Base-by-base conservation (phyloP, 1,140 invertebrate genomes). In the Bombus haemorrhoidalis region DNA sequence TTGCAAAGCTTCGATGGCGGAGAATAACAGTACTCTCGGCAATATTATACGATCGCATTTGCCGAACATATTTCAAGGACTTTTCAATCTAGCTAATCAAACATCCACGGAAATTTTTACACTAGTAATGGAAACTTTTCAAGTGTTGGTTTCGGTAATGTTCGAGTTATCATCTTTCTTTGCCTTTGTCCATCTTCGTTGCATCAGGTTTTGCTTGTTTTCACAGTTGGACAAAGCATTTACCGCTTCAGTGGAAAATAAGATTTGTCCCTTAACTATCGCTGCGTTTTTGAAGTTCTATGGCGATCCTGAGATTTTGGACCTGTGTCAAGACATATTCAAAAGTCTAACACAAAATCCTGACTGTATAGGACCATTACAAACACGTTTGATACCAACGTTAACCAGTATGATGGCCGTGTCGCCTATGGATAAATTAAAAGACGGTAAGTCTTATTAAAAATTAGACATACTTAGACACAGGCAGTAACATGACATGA, bases 251-350 rank as follows among this genome's bases (percentile, higher is more conserved):
- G 94, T 96, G 34, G 97, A 97, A 91, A 94, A 92, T 32, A 97
- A 97, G 94, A 95, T 98, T 10, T 96, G 96, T 71, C 97, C 97
- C 3, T 91, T 98, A 59, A 96, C 96, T 12, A 97, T 98, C 85
- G 97, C 97, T 32, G 96, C 97, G 2, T 97, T 98, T 91, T 94
- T 98, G 0, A 97, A 97, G 92, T 97, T 95, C 87, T 94, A 96
- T 86, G 94, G 95, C 94, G 97, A 98, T 94, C 97, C 96, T 22
- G 95, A 96, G 64, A 95, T 98, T 43, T 94, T 97, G 1, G 95
- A 95, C 75, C 93, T 97, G 64, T 96, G 96, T 8, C 96, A 97
- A 91, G 97, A 97, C 82, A 95, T 97, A 62, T 97, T 98, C 43
- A 97, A 96, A 90, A 96, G 96, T 59, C 92, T 98, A 18, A 96